Evolutionary conservation across 2,888 invertebrate species (phyloP).

Genomic region (Deroplatys truncata): DNA sequence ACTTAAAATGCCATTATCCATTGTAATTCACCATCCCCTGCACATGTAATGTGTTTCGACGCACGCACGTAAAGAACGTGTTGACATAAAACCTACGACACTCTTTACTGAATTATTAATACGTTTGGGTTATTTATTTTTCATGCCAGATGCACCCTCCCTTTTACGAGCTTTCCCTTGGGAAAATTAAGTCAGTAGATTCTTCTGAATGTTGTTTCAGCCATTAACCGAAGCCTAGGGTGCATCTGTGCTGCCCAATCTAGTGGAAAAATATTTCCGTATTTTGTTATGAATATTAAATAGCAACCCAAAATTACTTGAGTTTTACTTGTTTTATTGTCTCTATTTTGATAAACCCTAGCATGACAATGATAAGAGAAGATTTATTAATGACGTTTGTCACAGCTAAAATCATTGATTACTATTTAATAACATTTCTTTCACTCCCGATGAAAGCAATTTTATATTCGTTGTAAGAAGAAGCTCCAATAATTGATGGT

Average conservation of each 20-base stretch:
- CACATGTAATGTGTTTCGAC: background rate
- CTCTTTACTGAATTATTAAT: constrained; percentile 3
- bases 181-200: background rate
- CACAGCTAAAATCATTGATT: too few relatives aligned
- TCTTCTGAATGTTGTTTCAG: background rate
- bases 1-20: background rate
- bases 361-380: too few relatives aligned
- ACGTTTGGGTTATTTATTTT: background rate
- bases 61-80: constrained; percentile 1
- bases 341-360: too few relatives aligned
- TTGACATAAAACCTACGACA: background rate
- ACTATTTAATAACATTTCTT: too few relatives aligned
- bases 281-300: background rate
- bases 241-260: background rate
- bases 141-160: background rate
- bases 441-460: too few relatives aligned
- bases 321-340: too few relatives aligned
- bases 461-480: too few relatives aligned
- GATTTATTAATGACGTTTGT: too few relatives aligned
- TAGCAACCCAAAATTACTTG: background rate
- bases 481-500: too few relatives aligned
- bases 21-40: background rate
- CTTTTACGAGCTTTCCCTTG: background rate
- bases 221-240: background rate
- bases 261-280: background rate